phyloP scores from a whole-genome alignment of 2,797 vertebrate species.

The Hypotaenidia okinawae region DNA sequence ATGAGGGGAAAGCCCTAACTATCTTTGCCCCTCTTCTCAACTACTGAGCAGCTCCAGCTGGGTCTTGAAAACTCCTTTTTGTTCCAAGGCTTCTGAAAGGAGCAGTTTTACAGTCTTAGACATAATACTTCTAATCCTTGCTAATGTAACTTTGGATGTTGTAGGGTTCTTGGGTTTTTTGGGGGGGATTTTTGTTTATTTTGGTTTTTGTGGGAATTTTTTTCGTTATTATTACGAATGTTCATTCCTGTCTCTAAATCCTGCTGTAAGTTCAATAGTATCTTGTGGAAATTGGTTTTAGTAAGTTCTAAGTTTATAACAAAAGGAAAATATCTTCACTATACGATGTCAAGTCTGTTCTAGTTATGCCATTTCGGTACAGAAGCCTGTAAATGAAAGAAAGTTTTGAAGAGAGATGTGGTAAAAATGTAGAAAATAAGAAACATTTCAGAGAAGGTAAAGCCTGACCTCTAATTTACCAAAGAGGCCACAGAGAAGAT shows the following conservation, averaged over 20 bases:
- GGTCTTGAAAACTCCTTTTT: not conserved
- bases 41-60: not conserved
- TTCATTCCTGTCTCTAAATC: conserved; percentile 48
- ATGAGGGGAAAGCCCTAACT: not conserved
- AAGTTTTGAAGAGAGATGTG: not conserved
- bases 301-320: conserved; percentile 18
- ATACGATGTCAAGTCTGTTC: conserved; percentile 28
- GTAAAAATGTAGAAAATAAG: not conserved
- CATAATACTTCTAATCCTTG: not conserved
- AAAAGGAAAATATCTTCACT: conserved; percentile 5
- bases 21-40: not conserved
- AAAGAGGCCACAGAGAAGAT: not conserved
- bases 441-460: not conserved
- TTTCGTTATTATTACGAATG: not conserved
- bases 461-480: conserved; percentile 13
- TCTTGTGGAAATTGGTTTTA: conserved; percentile 28
- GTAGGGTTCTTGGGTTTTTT: too few relatives aligned
- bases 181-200: too few relatives aligned
- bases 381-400: conserved; percentile 11
- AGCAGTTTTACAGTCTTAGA: not conserved
- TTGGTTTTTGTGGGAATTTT: not conserved
- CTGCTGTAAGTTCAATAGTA: conserved; percentile 52
- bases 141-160: not conserved
- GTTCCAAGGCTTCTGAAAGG: not conserved
- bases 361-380: not conserved